Evolutionary conservation across 2,888 invertebrate genomes (phyloP).

Genomic region (Rhamnusium bicolor): DNA sequence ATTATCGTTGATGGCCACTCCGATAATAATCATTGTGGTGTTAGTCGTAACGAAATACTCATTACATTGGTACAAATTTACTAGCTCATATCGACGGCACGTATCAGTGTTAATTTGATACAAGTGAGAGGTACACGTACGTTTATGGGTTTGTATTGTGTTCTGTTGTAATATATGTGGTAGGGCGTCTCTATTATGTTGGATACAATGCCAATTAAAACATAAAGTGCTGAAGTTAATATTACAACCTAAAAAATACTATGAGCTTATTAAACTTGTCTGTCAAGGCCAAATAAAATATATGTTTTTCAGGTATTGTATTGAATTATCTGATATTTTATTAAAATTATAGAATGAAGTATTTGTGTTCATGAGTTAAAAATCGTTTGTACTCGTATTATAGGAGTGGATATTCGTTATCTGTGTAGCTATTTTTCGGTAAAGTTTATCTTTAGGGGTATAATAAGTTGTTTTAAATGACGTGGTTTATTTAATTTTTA

Average conservation of each 20-base stretch:
- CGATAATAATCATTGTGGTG: conserved; percentile 36
- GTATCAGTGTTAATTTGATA: conserved; percentile 45
- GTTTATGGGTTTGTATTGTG: conserved; percentile 20
- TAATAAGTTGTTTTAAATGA: too few relatives aligned
- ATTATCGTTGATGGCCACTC: conserved; percentile 30
- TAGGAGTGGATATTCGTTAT: too few relatives aligned
- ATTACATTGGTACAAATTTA: conserved; percentile 43
- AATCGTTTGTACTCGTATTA: too few relatives aligned
- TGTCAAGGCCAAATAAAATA: neutral
- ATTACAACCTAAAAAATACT: neutral
- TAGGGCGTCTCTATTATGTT: neutral
- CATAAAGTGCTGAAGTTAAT: neutral
- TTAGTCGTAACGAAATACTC: conserved; percentile 32
- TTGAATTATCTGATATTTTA: too few relatives aligned
- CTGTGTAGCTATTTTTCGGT: too few relatives aligned
- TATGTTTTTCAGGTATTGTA: too few relatives aligned
- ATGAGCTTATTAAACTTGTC: neutral
- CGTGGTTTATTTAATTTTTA: too few relatives aligned
- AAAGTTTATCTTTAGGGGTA: too few relatives aligned
- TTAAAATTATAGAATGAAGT: too few relatives aligned
- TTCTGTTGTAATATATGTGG: neutral
- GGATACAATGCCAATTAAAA: conserved; percentile 7
- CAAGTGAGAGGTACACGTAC: conserved; percentile 4
- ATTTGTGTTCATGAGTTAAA: too few relatives aligned
- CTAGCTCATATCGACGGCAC: conserved; percentile 43